Evolutionary conservation across 2,797 vertebrate genomes (phyloP).

Genomic region (Gallirallus australis): DNA sequence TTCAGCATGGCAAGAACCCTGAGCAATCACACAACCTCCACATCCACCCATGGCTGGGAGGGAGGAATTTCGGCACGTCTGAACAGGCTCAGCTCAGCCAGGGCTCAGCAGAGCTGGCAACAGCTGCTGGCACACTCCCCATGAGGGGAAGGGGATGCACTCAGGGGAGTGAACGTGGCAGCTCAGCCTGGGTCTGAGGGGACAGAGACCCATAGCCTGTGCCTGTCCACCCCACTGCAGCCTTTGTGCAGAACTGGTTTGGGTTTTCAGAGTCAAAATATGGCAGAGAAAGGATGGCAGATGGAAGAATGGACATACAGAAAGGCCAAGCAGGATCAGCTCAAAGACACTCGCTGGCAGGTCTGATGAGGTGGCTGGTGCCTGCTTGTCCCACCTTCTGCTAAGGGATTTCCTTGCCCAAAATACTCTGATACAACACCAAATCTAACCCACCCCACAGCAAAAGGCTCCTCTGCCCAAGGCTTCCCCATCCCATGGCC

Average conservation of each 20-base stretch:
- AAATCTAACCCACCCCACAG: neutral
- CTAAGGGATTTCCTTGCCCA: neutral
- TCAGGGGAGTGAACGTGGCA: neutral
- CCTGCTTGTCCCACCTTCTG: neutral
- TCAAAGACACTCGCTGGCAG: neutral
- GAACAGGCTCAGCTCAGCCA: constrained; percentile 22
- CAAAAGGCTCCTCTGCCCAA: neutral
- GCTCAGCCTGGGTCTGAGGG: neutral
- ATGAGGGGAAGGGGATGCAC: neutral
- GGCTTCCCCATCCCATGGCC: fast-evolving
- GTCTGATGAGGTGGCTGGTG: neutral
- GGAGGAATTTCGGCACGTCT: constrained; percentile 49
- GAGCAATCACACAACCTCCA: neutral
- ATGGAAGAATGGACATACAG: neutral
- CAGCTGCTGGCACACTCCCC: neutral
- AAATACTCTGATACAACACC: neutral
- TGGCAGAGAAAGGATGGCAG: neutral
- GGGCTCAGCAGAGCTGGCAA: neutral
- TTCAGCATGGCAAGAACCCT: neutral
- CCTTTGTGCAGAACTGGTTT: fast-evolving
- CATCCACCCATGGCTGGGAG: neutral
- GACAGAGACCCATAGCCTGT: fast-evolving
- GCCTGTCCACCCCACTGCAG: fast-evolving
- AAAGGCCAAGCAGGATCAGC: neutral
- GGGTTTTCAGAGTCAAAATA: neutral